Evolutionary conservation across 2,888 invertebrate genomes (phyloP), one percentile per base, ranked within the genome.

Genomic region (Phyto melanocephala): DNA sequence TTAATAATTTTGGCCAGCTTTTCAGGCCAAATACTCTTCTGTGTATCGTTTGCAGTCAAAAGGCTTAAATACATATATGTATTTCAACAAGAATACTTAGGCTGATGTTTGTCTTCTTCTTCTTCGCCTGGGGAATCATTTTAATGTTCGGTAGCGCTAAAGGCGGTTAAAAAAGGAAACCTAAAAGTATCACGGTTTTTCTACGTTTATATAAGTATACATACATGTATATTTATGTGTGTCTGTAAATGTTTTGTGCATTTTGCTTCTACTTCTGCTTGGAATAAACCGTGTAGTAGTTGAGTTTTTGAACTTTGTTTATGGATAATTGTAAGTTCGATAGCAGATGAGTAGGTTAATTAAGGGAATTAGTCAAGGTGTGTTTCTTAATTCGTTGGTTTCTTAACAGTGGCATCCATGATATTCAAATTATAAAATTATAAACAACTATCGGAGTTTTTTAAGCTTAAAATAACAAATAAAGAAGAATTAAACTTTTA

Each of bases 1-100:
- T n/a, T n/a, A n/a, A n/a, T n/a, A n/a, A n/a, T n/a, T n/a, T n/a
- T n/a, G n/a, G n/a, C n/a, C n/a, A n/a, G n/a, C n/a, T n/a, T n/a
- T n/a, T n/a, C n/a, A n/a, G n/a, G n/a, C n/a, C n/a, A n/a, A n/a
- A n/a, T n/a, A n/a, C n/a, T n/a, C n/a, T n/a, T n/a, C n/a, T n/a
- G n/a, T n/a, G n/a, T n/a, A n/a, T n/a, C n/a, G n/a, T n/a, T n/a
- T n/a, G n/a, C n/a, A 50, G 58, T 42, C 58, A 68, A 28, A 28
- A 28, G 62, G 75, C 70, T n/a, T n/a, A 79, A 76, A 72, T 80
- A 76, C 80, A 67, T 74, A 67, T 60, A 79, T 20, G 67, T 80
- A 74, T 80, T 80, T 80, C 79, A 80, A 80, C 72, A 80, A 37
- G 60, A 74, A 80, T 74, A 67, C n/a, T n/a, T n/a, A n/a, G 60